These are phyloP conservation scores for Drosophila kohkoa DNA, from an alignment of 1,140 invertebrate species.

Conservation along the genomic window DNA sequence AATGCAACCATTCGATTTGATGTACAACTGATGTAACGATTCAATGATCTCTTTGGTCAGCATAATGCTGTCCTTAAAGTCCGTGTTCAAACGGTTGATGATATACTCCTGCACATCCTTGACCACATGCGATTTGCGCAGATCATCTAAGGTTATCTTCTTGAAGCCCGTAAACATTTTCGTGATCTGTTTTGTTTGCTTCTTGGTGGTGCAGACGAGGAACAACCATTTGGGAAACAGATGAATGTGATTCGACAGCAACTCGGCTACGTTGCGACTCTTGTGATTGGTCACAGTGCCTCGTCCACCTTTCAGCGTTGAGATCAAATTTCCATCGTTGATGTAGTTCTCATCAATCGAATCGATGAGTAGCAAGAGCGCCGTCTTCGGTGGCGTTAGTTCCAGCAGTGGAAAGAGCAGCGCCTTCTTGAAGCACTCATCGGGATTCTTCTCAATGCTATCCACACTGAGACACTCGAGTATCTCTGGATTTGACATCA, in stretches of 20 bases:
- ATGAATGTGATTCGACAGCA: conserved; percentile 95
- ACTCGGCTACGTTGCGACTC: conserved; percentile 91
- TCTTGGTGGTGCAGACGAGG: conserved; percentile 94
- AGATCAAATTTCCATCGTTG: conserved; percentile 83
- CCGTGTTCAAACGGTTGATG: conserved; percentile 93
- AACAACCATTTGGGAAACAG: conserved; percentile 97
- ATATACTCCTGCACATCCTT: conserved; percentile 98
- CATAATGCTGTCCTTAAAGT: conserved; percentile 86
- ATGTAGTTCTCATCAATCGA: conserved; percentile 93
- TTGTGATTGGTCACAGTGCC: conserved; percentile 85
- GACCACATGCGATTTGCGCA: conserved; percentile 94
- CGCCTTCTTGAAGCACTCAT: conserved; percentile 95
- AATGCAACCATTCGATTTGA: conserved; percentile 98
- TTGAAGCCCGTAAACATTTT: conserved; percentile 97
- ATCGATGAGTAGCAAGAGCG: conserved; percentile 94
- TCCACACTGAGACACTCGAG: conserved; percentile 86
- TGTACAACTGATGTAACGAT: conserved; percentile 97
- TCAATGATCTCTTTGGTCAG: conserved; percentile 92
- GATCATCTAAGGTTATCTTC: conserved; percentile 96
- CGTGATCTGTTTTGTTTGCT: conserved; percentile 93
- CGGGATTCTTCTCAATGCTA: conserved; percentile 92
- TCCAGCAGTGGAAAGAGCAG: conserved; percentile 94
- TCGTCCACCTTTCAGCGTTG: conserved; percentile 84
- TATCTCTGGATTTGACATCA: conserved; percentile 91
- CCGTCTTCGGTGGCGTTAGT: conserved; percentile 92